Evolutionary conservation across 2,888 invertebrate genomes (phyloP), one percentile per base, ranked within the genome.

Genomic region (Drosophila macrospina): DNA sequence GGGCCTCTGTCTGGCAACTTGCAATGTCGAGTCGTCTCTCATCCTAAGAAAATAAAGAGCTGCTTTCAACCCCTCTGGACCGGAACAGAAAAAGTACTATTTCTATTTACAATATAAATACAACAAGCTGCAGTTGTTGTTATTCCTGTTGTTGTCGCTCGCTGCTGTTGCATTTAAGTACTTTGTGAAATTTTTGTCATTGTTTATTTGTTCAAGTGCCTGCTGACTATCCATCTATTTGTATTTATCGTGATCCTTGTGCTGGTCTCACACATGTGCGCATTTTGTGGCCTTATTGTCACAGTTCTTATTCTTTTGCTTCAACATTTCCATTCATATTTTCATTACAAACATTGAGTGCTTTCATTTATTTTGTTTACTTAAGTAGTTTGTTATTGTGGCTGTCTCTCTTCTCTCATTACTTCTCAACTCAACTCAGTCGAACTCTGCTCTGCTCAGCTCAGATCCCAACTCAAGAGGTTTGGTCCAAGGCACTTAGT

Each of bases 161-260:
- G 30, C 59, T 81, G 48, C 41, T 54, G 47, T 41, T 75, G 81
- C 80, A 83, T 82, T 75, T 83, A 67, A 82, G 82, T 80, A 88
- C 82, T 82, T 86, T 88, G 86, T 86, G 72, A 75, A 88, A 82
- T 74, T 80, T 45, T 71, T 72, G 84, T 88, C 87, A 88, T 84
- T 83, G 87, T 83, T 88, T 88, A 83, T 83, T 83, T 88, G 80
- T 65, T 69, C 69, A 77, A 73, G 80, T 65, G 88, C 24, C 42
- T 55, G 55, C 24, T 44, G 42, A 55, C 56, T 32, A 55, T 52
- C 57, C 69, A 64, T 69, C 48, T 79, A 75, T 82, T 82, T 71
- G 50, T 83, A 55, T 76, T 76, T 69, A 65, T 79, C 69, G 75
- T 59, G 75, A 78, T 74, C 79, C 79, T 56, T 52, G 2, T 42